Evolutionary conservation across 2,113 vertebrate species (phyloP), one percentile per base, ranked within the genome.

Genomic region (Sisor rabdophorus): DNA sequence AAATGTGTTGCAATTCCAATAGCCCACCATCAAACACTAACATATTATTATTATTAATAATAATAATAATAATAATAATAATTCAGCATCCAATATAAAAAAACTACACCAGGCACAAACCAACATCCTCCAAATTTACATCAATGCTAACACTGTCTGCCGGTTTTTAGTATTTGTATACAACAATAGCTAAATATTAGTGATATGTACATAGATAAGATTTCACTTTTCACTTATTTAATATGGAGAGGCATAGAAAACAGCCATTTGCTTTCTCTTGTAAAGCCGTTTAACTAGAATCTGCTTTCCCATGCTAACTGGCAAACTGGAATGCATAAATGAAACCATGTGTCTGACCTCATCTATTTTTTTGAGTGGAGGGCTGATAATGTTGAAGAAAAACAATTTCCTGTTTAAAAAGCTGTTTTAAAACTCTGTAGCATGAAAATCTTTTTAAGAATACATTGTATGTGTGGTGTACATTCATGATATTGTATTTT

Each of bases 271-370:
- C 32, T 56, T 19, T 60, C 19, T 67, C 40, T 19, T 32, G 4
- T 69, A 47, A 56, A 68, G 71, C 64, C 72, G 58, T 74, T 79
- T 30, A 64, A 71, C 32, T 69, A 54, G 22, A 81, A 40, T 78
- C 78, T 80, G 12, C 63, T 88, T 89, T 91, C 86, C 90, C 90
- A 90, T 89, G 88, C 82, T 77, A 71, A 56, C 50, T 71, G 78
- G 82, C 75, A 71, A 72, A 80, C 75, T 50, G 78, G 82, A 80
- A 74, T 20, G 44, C 75, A 55, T 90, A 90, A 91, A 80, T 89
- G 87, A 87, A 90, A 86, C 85, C 90, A 91, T 90, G 85, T 91
- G 90, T 86, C 84, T 63, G 50, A 78, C 73, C 82, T 77, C 63
- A 71, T 84, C 58, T 82, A n/a, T 85, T 74, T 76, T 48, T 40